Base-by-base conservation (phyloP, 2,888 invertebrate species). In the Piscicola geometra region DNA sequence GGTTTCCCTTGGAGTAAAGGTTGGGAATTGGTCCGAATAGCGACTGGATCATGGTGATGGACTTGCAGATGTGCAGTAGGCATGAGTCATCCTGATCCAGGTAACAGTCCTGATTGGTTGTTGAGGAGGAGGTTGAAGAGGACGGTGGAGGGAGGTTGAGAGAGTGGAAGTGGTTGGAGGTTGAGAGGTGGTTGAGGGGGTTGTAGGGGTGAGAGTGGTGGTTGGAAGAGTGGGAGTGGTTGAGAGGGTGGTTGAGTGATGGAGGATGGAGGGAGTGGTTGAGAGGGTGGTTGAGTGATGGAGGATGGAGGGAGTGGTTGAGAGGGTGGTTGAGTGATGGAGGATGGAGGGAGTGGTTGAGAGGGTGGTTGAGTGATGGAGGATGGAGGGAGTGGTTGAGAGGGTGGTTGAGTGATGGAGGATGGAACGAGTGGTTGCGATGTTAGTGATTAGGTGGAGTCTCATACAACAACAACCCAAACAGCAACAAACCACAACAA, bases 61-160 rank as follows among this genome's bases (percentile, higher is more conserved):
- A 92, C 83, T 92, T 90, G 0, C 96, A 95, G 0, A 92, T 90
- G 85, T 93, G 91, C 85, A 92, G 93, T 71, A 96, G 87, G 80
- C 91, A 90, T 0, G 93, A 92, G 0, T 93, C 92, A 85, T 97
- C 96, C 79, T 92, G 92, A 85, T 96, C 93, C 76, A 97, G 86
- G 78, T 91, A 89, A 82, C 91, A 92, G 84, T 97, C 96, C 89
- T 90, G 78, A 78, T 66, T 36, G 50, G 66, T 64, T 70, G n/a
- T 71, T 25, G 21, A 70, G 18, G 2, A 18, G 5, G n/a, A 15
- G 15, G 15, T 41, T 5, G 41, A 41, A 9, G 41, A 15, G 41
- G 5, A 9, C 9, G 41, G 5, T 9, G 5, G 15, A 9, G 41
- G 41, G 15, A 9, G 41, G 64, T 5, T 28, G 30, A n/a, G n/a